Evolutionary conservation across 2,888 invertebrate genomes (phyloP).

Genomic region (Dioctria rufipes): DNA sequence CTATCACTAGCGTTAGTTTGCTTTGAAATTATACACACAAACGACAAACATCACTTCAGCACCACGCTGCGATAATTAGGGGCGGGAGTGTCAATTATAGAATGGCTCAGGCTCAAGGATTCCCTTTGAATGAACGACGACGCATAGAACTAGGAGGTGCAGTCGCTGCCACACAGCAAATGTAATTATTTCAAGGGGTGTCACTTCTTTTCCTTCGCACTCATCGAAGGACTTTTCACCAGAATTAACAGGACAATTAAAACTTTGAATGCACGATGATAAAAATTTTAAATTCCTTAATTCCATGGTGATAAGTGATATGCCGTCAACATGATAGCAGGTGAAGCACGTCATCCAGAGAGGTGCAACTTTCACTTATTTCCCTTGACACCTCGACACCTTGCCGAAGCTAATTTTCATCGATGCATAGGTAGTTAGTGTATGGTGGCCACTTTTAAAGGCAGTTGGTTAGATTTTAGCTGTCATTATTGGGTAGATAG

Average conservation of each 20-base stretch:
- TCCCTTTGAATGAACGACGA: constrained; percentile 27
- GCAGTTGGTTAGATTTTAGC: background rate
- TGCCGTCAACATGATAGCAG: constrained; percentile 10
- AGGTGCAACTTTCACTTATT: constrained; percentile 11
- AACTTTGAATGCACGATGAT: constrained; percentile 8
- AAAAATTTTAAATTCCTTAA: constrained; percentile 19
- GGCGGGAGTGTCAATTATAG: constrained; percentile 52
- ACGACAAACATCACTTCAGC: constrained; percentile 46
- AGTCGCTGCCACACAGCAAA: background rate
- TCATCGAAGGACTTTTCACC: background rate
- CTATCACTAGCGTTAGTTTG: constrained; percentile 32
- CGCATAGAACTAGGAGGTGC: background rate
- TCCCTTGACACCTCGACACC: constrained; percentile 13
- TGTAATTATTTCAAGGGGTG: constrained; percentile 25
- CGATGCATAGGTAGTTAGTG: background rate
- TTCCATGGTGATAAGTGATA: background rate
- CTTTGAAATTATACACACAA: constrained; percentile 24
- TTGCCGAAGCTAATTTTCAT: constrained; percentile 16
- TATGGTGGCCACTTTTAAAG: background rate
- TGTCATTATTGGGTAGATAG: background rate
- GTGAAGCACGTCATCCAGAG: constrained; percentile 20
- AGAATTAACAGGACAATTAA: constrained; percentile 18
- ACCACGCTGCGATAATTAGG: constrained; percentile 50
- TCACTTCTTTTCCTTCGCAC: background rate
- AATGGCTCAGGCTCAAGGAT: constrained; percentile 36